Base-by-base conservation (phyloP, 2,888 invertebrate species). In the Erebia epiphron region DNA sequence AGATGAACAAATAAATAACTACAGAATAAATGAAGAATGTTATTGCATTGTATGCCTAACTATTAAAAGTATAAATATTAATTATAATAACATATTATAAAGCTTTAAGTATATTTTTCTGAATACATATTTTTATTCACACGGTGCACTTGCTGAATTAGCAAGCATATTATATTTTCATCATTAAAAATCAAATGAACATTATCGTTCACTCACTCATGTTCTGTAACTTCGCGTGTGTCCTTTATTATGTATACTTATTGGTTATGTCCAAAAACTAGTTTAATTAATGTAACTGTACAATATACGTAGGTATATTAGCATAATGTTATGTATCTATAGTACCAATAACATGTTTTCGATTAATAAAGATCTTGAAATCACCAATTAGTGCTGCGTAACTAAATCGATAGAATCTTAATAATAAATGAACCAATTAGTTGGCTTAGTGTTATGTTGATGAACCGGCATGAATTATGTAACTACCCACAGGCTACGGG, bases 401-500 rank as follows among this genome's bases (percentile, higher is more conserved):
- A 71, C 68, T 60, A 69, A 72, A 76, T 75, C 75, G 67, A 76
- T 71, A 69, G 60, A 67, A 76, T 72, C 72, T 76, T 75, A 75
- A 75, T 77, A 78, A 74, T 77, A 70, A 74, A 75, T 73, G 72
- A 76, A 73, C 65, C 73, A 75, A 75, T 78, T 78, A 77, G 74
- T 41, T 68, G 65, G 71, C 52, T 68, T 75, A 69, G 65, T 46
- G 68, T 64, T 58, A 65, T 65, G 65, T 65, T 65, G 65, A 65
- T 65, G 65, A 65, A 56, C 56, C 54, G 65, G 56, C 65, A 56
- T 65, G 65, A 65, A 65, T 65, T 65, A 65, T 65, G 65, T 65
- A 65, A 65, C 65, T 65, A 64, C 60, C 60, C n/a, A 60, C 60
- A 41, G 43, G 43, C 46, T 65, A 54, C 52, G 50, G 54, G 65